Evolutionary conservation across 2,888 invertebrate species (phyloP), one percentile per base, ranked within the genome.

Genomic region (Andrena fulva): DNA sequence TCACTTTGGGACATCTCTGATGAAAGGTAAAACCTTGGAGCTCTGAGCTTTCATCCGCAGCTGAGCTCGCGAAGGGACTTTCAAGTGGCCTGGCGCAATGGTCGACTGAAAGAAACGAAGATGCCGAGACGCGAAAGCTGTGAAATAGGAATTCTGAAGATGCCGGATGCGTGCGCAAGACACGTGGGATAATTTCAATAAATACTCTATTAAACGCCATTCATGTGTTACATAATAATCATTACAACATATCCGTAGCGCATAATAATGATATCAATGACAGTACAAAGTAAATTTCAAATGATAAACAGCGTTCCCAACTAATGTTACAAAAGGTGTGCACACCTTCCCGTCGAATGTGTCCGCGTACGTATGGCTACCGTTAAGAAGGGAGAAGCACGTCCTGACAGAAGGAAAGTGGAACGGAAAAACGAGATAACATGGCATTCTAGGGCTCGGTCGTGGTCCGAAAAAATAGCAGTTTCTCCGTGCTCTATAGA

Each of bases 131-230:
- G 50, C n/a, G 6, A n/a, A n/a, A 5, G 52, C 20, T 52, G 52
- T 52, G 20, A 52, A 52, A 52, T 20, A 20, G 52, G 20, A 52
- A 20, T 52, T n/a, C 52, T 20, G 16, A 12, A 42, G 42, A 4
- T 16, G 42, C 16, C 42, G 42, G 42, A 5, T 27, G 10, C 10
- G 8, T 24, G 12, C 20, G 24, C 8, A 56, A 56, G 1, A 66
- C 33, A 59, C 20, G n/a, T 50, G 8, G 69, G 77, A 75, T 89
- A 85, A 86, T 88, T 87, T 90, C 89, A 90, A 89, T 91, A 90
- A 90, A 91, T 91, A 88, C 84, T 90, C 91, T 91, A 91, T 90
- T 89, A 88, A 90, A 89, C 85, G 85, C 82, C 89, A 88, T 85
- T 87, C 72, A 89, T 84, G 84, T 87, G 84, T 89, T 88, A 91